Evolutionary conservation across 2,113 vertebrate genomes (phyloP).

Genomic region (Orthonyx spaldingii): DNA sequence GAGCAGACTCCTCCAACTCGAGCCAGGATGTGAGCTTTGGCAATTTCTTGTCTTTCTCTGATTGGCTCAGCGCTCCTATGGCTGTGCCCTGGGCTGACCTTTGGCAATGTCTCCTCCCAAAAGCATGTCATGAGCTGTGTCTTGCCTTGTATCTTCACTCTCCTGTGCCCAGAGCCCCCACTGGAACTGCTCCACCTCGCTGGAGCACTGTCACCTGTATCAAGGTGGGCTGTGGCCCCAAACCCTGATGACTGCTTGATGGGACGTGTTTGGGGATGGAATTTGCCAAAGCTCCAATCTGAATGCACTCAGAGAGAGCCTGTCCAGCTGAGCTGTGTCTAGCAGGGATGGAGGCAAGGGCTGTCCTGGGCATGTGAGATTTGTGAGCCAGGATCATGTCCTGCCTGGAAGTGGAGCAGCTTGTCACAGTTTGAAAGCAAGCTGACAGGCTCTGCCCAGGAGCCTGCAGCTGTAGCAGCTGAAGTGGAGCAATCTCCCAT

Average conservation of each 20-base stretch:
- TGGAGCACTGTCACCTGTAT: neutral
- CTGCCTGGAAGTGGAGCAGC: neutral
- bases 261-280: neutral
- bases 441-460: neutral
- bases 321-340: neutral
- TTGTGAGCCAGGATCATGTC: neutral
- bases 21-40: neutral
- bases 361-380: neutral
- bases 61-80: accelerated
- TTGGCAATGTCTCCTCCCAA: neutral
- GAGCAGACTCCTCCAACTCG: accelerated
- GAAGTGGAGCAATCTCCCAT: neutral
- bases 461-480: neutral
- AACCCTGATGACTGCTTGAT: accelerated
- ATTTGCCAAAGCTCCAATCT: neutral
- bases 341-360: neutral
- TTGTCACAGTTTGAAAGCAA: neutral
- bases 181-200: neutral
- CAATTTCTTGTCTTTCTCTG: accelerated
- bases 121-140: neutral
- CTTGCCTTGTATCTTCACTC: neutral
- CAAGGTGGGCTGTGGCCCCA: too few relatives aligned
- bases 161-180: neutral
- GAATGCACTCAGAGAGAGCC: accelerated
- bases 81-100: neutral